Base-by-base conservation (phyloP, 2,797 vertebrate species). In the Pyrrhura leucotis region DNA sequence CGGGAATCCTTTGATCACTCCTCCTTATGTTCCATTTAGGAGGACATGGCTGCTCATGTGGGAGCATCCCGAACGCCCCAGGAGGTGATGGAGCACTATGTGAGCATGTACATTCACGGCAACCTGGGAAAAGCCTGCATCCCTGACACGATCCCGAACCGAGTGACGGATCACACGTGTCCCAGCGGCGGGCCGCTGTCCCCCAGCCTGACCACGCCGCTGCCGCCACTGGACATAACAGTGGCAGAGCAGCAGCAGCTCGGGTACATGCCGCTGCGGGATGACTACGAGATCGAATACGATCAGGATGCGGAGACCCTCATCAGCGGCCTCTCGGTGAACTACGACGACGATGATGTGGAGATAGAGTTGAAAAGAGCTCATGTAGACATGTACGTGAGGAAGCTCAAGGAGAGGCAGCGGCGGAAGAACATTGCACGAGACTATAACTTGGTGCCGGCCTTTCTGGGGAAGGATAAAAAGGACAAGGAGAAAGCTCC, bases 71-170 rank as follows among this genome's bases (percentile, higher is more conserved):
- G 99, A 28, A 99, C 98, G 0, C 99, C 99, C 7, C 99, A 99
- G 97, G 99, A 99, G 92, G 99, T 99, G 90, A 99, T 99, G 99
- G 99, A 99, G 11, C 99, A 99, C 96, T 99, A 99, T 0, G 99
- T 99, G 89, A 99, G 98, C 98, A 99, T 99, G 99, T 99, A 99
- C 69, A 99, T 99, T 96, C 99, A 99, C 1, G 99, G 99, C 12
- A 99, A 99, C 98, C 98, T 99, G 89, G 99, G 99, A 1, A 99
- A 99, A 77, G 99, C 99, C 90, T 99, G 99, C 97, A 99, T 99
- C 97, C 99, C 99, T 0, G 99, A 99, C 98, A 99, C 90, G 22
- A 99, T 99, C 93, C 99, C 99, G 3, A 99, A 99, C 98, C 98
- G 99, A 16, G 99, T 99, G 37, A 99, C 99, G 0, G 99, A 99